phyloP scores from a whole-genome alignment of 2,797 vertebrate species.

The Peromyscus attwateri region DNA sequence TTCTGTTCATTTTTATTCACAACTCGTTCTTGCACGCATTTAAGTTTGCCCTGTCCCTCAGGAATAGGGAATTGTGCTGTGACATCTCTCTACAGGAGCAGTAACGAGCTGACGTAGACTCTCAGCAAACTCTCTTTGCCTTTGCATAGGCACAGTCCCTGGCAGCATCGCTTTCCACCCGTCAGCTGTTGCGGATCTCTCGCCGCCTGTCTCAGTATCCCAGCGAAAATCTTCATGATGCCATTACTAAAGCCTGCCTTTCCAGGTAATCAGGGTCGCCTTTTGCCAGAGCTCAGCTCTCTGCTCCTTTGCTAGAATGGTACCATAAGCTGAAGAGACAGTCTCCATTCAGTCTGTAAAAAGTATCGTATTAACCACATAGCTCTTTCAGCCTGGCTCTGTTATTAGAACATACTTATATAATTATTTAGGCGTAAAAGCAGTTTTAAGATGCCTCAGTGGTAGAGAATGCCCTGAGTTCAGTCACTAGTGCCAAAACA shows the following conservation, averaged over 20 bases:
- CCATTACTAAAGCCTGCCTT: conserved; percentile 97
- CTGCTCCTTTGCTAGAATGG: conserved; percentile 42
- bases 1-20: conserved; percentile 62
- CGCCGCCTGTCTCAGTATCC: conserved; percentile 94
- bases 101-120: conserved; percentile 35
- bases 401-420: not conserved
- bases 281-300: not conserved
- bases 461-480: not conserved
- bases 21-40: conserved; percentile 49
- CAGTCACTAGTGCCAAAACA: not conserved
- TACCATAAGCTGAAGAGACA: conserved; percentile 19
- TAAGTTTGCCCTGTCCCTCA: conserved; percentile 59
- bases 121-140: conserved; percentile 74
- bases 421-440: not conserved
- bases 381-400: not conserved
- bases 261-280: conserved; percentile 91
- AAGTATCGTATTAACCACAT: not conserved
- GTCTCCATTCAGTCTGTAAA: not conserved
- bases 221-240: conserved; percentile 93
- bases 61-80: conserved; percentile 39
- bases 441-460: not conserved
- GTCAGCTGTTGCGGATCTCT: conserved; percentile 95
- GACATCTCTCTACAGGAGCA: not conserved
- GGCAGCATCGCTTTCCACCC: conserved; percentile 96
- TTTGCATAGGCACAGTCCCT: conserved; percentile 93